phyloP scores from a whole-genome alignment of 2,113 vertebrate species.

The Coracopsis vasa region DNA sequence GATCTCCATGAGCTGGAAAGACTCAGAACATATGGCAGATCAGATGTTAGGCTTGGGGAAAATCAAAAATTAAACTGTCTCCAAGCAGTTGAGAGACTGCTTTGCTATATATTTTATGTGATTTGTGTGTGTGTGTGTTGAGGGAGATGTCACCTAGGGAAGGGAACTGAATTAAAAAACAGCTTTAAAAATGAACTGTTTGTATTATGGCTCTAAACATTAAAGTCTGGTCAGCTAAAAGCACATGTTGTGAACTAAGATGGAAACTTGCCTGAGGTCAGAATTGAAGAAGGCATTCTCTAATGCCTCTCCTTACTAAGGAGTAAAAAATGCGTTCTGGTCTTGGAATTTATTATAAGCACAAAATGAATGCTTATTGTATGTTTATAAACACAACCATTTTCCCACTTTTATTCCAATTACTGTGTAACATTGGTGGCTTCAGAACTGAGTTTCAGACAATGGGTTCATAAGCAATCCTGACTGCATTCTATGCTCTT shows the following conservation, averaged over 20 bases:
- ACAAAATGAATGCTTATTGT: neutral
- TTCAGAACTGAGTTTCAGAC: constrained; percentile 6
- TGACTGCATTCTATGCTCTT: neutral
- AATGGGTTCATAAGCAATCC: neutral
- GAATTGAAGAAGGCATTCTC: constrained; percentile 43
- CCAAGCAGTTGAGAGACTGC: constrained; percentile 68
- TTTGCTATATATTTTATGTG: constrained; percentile 76
- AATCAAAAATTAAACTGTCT: constrained; percentile 80
- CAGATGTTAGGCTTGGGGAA: constrained; percentile 74
- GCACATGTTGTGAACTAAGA: constrained; percentile 69
- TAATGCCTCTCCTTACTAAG: constrained; percentile 25
- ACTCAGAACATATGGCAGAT: constrained; percentile 76
- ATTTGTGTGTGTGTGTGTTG: constrained; percentile 63
- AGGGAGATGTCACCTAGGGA: constrained; percentile 67
- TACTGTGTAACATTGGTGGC: neutral
- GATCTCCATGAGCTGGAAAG: constrained; percentile 69
- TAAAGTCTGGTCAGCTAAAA: constrained; percentile 70
- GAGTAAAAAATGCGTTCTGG: constrained; percentile 54
- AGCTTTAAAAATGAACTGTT: constrained; percentile 68
- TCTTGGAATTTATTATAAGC: constrained; percentile 39
- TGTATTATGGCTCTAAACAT: constrained; percentile 69
- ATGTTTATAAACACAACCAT: neutral
- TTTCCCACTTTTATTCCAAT: neutral
- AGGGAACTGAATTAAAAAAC: constrained; percentile 60
- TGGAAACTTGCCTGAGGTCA: constrained; percentile 68